phyloP scores from a whole-genome alignment of 2,113 vertebrate species.

The Bufo bufo region DNA sequence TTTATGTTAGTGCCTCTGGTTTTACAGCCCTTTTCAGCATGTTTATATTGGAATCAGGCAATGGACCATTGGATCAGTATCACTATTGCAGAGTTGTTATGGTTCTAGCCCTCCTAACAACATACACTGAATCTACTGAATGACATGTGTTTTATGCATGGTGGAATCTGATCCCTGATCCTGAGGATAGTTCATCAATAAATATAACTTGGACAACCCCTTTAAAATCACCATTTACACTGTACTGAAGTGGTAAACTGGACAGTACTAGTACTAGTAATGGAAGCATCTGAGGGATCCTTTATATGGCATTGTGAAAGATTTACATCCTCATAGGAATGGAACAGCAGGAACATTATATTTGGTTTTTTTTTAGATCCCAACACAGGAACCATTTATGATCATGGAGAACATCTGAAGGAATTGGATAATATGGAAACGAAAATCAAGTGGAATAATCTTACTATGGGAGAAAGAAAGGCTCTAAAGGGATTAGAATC shows the following conservation, averaged over 20 bases:
- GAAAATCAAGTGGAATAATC: no score
- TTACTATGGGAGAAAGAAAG: no score
- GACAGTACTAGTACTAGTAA: neutral
- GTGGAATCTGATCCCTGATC: neutral
- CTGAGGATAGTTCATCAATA: no score
- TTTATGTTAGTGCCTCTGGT: neutral
- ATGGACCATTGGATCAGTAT: neutral
- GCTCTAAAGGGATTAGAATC: no score
- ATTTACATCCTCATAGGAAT: neutral
- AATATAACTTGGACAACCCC: no score
- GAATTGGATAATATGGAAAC: no score
- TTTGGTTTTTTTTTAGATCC: neutral
- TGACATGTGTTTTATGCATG: neutral
- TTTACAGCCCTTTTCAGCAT: neutral
- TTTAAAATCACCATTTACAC: no score
- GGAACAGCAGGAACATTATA: neutral
- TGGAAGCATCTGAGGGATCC: neutral
- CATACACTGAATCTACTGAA: neutral
- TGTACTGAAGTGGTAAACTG: no score
- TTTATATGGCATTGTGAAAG: neutral
- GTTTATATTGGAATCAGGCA: neutral
- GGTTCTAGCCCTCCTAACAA: neutral
- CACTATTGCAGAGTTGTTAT: neutral
- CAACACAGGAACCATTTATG: neutral
- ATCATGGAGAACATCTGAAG: neutral